phyloP scores from a whole-genome alignment of 2,797 vertebrate genomes.

The Myotis planiceps region DNA sequence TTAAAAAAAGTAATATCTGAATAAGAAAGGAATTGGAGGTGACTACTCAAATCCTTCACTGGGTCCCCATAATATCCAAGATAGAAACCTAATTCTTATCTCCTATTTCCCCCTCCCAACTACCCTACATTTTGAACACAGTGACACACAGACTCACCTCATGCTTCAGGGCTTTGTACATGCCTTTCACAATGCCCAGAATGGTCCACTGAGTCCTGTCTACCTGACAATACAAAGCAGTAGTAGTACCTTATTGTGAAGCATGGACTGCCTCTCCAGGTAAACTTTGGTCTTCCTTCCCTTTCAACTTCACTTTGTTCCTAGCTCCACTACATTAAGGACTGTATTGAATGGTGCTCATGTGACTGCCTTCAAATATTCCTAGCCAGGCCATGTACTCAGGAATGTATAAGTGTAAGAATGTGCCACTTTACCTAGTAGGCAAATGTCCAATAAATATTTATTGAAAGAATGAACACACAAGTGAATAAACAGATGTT shows the following conservation, averaged over 20 bases:
- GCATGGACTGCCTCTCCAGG: not conserved
- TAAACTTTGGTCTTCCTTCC: not conserved
- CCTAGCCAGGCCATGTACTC: not conserved
- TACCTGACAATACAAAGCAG: not conserved
- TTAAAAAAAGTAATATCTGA: not conserved
- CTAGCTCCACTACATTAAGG: not conserved
- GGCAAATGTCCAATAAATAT: constrained; percentile 75
- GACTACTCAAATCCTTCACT: not conserved
- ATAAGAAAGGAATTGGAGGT: not conserved
- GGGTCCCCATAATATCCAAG: not conserved
- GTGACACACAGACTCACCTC: not conserved
- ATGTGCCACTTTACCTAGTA: constrained; percentile 71
- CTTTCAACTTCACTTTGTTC: not conserved
- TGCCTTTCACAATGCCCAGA: not conserved
- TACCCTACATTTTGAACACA: not conserved
- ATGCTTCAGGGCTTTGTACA: not conserved
- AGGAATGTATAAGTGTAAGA: constrained; percentile 41
- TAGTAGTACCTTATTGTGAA: not conserved
- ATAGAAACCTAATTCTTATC: not conserved
- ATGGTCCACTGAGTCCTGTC: not conserved
- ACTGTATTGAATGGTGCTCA: not conserved
- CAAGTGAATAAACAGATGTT: constrained; percentile 61
- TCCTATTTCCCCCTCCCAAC: not conserved
- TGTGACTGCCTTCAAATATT: not conserved
- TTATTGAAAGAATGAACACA: constrained; percentile 69